Evolutionary conservation across 1,140 invertebrate species (phyloP).

Genomic region (Cydia amplana): DNA sequence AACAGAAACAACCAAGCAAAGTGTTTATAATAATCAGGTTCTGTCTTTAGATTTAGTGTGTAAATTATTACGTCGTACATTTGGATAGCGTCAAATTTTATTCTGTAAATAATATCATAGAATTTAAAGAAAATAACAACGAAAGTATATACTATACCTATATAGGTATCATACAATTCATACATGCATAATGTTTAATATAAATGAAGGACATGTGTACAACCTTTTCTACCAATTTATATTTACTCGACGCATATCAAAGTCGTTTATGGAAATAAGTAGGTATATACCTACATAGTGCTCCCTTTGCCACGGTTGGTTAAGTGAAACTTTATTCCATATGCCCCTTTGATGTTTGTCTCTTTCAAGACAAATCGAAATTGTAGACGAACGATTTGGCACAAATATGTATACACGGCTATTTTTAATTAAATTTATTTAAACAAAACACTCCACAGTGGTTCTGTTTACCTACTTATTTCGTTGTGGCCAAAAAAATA

Average conservation of each 20-base stretch:
- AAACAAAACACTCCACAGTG: background rate
- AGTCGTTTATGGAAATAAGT: constrained; percentile 29
- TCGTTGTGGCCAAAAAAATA: background rate
- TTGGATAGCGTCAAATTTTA: too few species aligned
- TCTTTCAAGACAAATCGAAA: background rate
- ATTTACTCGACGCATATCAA: constrained; percentile 5
- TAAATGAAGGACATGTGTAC: background rate
- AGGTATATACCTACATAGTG: too few species aligned
- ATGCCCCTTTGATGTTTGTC: constrained; percentile 11
- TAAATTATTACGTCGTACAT: too few species aligned
- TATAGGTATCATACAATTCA: too few species aligned
- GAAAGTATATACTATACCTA: too few species aligned
- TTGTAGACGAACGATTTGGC: background rate
- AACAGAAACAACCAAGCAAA: background rate
- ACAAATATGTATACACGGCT: too few species aligned
- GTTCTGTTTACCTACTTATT: too few species aligned
- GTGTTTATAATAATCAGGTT: background rate
- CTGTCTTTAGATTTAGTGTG: too few species aligned
- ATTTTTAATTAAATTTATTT: too few species aligned
- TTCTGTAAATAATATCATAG: too few species aligned
- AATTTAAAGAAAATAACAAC: background rate
- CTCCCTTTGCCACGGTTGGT: constrained; percentile 7
- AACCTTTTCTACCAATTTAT: constrained; percentile 10
- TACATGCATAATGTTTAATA: too few species aligned
- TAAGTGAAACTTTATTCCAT: constrained; percentile 12